Conservation (phyloP, 2,113 vertebrate genomes). For the Psammodynastes pulverulentus region DNA sequence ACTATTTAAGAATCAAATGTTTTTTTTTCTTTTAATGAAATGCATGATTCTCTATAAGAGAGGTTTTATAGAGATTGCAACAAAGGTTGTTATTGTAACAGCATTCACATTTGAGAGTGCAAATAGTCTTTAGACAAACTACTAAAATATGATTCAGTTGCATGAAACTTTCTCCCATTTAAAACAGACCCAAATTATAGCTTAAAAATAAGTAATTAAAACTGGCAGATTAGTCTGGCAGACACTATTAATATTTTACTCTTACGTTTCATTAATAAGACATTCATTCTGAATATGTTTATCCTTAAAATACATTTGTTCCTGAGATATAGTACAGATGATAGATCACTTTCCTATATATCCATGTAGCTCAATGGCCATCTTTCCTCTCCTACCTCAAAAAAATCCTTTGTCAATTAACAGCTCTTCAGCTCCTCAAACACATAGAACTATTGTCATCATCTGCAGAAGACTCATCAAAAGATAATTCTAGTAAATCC, state of each 20-base stretch:
- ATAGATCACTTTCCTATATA: neutral
- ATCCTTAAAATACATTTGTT: neutral
- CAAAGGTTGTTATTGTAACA: neutral
- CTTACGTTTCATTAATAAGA: neutral
- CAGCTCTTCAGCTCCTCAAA: neutral
- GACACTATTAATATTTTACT: neutral
- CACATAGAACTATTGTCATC: neutral
- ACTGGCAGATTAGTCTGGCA: neutral
- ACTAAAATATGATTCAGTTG: neutral
- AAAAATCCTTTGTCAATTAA: neutral
- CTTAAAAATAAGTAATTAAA: neutral
- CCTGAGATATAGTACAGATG: neutral
- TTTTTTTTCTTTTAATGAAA: neutral
- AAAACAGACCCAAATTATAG: neutral
- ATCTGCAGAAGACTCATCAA: neutral
- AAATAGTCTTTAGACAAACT: neutral
- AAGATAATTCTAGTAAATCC: neutral
- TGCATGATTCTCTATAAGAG: neutral
- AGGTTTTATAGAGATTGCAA: conserved; percentile 8
- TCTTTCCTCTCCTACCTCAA: neutral
- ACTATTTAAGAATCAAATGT: conserved; percentile 14
- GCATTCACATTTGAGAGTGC: neutral
- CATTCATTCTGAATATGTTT: neutral
- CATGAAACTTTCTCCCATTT: conserved; percentile 1
- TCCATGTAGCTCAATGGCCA: neutral